Evolutionary conservation across 2,113 vertebrate species (phyloP).

Genomic region (Mastomys natalensis): DNA sequence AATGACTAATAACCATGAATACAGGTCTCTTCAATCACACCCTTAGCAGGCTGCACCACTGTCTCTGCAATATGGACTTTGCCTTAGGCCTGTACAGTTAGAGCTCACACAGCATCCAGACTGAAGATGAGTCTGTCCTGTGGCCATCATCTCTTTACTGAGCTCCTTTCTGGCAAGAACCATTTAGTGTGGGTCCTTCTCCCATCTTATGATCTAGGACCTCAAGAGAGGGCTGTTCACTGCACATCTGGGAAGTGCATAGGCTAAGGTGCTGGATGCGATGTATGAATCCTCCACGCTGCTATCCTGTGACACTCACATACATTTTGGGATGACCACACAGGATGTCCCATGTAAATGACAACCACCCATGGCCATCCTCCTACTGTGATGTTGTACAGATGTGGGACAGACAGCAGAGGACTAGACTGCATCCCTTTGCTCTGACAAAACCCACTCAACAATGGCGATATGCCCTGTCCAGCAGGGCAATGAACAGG

Average conservation of each 20-base stretch:
- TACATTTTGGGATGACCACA: background rate
- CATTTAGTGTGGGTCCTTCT: constrained; percentile 90
- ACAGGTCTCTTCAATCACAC: background rate
- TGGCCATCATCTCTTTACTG: background rate
- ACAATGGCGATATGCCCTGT: no score
- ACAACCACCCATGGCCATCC: background rate
- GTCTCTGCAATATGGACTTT: background rate
- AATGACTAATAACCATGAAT: background rate
- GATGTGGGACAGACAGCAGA: background rate
- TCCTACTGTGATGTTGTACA: background rate
- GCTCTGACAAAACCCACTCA: background rate
- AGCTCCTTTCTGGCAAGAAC: constrained; percentile 97
- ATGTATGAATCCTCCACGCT: background rate
- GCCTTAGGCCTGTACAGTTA: background rate
- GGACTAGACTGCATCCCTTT: background rate
- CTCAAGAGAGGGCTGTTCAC: constrained; percentile 86
- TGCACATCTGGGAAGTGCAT: background rate
- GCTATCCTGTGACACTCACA: background rate
- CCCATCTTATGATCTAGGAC: constrained; percentile 95
- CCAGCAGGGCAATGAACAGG: no score
- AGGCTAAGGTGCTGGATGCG: background rate
- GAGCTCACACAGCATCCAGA: background rate
- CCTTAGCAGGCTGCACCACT: background rate
- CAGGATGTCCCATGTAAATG: background rate
- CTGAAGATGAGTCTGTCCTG: background rate